Evolutionary conservation across 1,140 invertebrate genomes (phyloP).

Genomic region (Homalodisca vitripennis): DNA sequence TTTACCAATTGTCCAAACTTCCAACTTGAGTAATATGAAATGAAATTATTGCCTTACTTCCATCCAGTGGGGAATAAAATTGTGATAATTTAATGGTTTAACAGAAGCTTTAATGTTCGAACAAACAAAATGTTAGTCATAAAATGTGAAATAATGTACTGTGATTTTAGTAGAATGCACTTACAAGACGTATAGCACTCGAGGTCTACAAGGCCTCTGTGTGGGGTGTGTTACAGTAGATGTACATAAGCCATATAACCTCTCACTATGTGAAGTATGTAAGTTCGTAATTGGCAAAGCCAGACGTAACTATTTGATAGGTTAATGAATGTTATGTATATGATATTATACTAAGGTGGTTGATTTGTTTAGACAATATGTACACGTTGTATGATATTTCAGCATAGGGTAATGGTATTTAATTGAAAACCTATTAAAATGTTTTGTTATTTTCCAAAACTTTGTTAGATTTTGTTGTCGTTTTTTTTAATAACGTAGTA

Average conservation of each 20-base stretch:
- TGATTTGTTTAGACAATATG: background rate
- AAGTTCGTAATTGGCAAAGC: background rate
- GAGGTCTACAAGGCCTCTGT: background rate
- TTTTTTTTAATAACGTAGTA: background rate
- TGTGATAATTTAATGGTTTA: too few species aligned
- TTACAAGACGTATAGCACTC: background rate
- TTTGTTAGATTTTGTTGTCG: background rate
- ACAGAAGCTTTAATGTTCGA: too few species aligned
- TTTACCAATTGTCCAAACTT: too few species aligned
- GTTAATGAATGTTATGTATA: background rate
- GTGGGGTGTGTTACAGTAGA: background rate
- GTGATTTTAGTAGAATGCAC: background rate
- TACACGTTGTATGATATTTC: background rate
- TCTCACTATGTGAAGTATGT: background rate
- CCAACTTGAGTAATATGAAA: too few species aligned
- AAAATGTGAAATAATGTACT: too few species aligned
- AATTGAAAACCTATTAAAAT: background rate
- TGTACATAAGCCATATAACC: background rate
- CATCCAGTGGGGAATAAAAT: too few species aligned
- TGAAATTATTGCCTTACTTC: too few species aligned
- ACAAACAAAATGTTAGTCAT: too few species aligned
- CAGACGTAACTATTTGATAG: background rate
- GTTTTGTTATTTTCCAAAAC: background rate
- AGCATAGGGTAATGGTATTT: background rate
- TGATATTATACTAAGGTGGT: background rate